Evolutionary conservation across 2,797 vertebrate species (phyloP).

Genomic region (Poeciliopsis gracilis): DNA sequence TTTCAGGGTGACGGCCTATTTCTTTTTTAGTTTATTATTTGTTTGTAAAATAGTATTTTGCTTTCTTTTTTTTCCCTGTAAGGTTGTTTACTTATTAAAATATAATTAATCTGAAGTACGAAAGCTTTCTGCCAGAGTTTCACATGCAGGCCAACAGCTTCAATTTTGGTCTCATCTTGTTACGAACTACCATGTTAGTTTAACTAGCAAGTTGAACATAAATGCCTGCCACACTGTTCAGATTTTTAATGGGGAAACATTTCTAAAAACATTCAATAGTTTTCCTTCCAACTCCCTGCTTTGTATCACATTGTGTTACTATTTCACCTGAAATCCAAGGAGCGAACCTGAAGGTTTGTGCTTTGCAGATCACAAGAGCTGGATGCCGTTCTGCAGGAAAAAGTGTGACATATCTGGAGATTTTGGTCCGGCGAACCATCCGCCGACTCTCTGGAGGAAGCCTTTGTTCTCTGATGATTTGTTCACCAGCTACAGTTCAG

Average conservation of each 20-base stretch:
- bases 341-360: not conserved
- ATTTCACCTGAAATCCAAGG: not conserved
- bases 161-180: not conserved
- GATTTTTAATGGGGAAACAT: not conserved
- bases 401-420: constrained; percentile 16
- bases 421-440: constrained; percentile 21
- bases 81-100: no score
- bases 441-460: constrained; percentile 34
- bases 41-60: no score
- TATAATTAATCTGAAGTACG: no score
- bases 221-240: not conserved
- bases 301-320: not conserved
- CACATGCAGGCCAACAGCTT: not conserved
- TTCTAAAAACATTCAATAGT: not conserved
- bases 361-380: not conserved
- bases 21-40: no score
- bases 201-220: not conserved
- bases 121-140: not conserved
- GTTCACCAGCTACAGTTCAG: constrained; percentile 51
- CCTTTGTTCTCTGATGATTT: constrained; percentile 38
- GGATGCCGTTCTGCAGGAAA: not conserved
- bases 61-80: no score
- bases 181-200: not conserved
- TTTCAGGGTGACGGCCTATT: not conserved
- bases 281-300: not conserved